Base-by-base conservation (phyloP, 2,888 invertebrate species). In the Cremastobaeus sp. region DNA sequence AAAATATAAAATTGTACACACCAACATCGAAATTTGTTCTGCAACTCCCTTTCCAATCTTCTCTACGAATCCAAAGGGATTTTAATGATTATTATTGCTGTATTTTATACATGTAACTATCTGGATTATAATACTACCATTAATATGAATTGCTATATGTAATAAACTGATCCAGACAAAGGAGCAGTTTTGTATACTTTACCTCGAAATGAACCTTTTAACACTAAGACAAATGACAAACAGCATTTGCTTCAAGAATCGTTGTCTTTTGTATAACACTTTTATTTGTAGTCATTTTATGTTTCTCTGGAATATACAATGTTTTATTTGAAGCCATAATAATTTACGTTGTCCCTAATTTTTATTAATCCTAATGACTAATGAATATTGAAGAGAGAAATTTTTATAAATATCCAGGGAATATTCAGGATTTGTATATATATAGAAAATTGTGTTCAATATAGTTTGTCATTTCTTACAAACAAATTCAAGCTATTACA, bases 31-130 rank as follows among this genome's bases (percentile, higher is more conserved):
- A 39, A 35, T 72, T 48, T 39, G 32, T 65, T 37, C 50, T 37
- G 50, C 66, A 66, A 28, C 32, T 17, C 60, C 75, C 76, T 65
- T 66, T 79, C 68, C 72, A 9, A 57, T 41, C 50, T 57, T 55
- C 50, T 48, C 48, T 66, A 50, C 52, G 71, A 43, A 59, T 69
- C 66, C 60, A 41, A 60, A 77, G 79, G 74, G 72, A 77, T 78
- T 81, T 75, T 65, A 75, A 80, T 83, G 79, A 82, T 78, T 80
- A 81, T 78, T 80, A 81, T 78, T 78, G 79, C 81, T 84, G 82
- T 85, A 85, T 86, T 87, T 87, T 86, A 83, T 86, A 86, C 82
- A 82, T 81, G 77, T 82, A 83, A 82, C 79, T 79, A 81, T 80
- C 82, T 79, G 80, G 80, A 81, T 80, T 83, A 80, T 78, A 77